Evolutionary conservation across 2,113 vertebrate genomes (phyloP), one percentile per base, ranked within the genome.

Genomic region (Ceuthmochares aereus): DNA sequence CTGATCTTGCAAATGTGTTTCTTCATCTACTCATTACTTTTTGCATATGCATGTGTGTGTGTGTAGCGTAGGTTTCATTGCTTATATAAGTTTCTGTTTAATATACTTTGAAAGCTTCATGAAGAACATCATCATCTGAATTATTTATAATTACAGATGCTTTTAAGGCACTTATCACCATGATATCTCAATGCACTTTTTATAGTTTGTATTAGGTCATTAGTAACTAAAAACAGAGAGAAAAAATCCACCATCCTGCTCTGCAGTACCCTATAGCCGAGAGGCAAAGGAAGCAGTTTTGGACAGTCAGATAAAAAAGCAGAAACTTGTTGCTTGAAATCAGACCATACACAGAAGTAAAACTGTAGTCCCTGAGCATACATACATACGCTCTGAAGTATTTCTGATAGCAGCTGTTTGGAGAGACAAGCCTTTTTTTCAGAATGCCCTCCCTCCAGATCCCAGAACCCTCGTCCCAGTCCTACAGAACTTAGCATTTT

Each of bases 31-130:
- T 81, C n/a, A 73, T 49, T 83, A 67, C n/a, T 52, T 81, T 70
- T 85, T 95, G 74, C 62, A 87, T 87, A 94, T 76, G 36, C 12
- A 42, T 84, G 49, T 69, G 30, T 79, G 84, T 63, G 40, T 58
- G 52, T 63, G 40, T 40, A 84, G 87, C 30, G 73, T 74, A 89
- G 54, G 51, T 80, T 92, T 97, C 67, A 68, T 37, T 87, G 51
- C 83, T 92, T 92, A 90, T 69, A 19, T 69, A 95, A 96, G 81
- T 52, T 84, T 94, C 91, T 96, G 56, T 40, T 80, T 96, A 96
- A 93, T 96, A 92, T 62, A 85, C 40, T 86, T 86, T 83, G 94
- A 91, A 95, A 92, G 62, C 70, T 91, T 95, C 13, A 17, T 84
- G 67, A 89, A 69, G 64, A 95, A 88, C 34, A 93, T 69, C 32